Base-by-base conservation (phyloP, 1,140 invertebrate species). In the Nebria ingens region DNA sequence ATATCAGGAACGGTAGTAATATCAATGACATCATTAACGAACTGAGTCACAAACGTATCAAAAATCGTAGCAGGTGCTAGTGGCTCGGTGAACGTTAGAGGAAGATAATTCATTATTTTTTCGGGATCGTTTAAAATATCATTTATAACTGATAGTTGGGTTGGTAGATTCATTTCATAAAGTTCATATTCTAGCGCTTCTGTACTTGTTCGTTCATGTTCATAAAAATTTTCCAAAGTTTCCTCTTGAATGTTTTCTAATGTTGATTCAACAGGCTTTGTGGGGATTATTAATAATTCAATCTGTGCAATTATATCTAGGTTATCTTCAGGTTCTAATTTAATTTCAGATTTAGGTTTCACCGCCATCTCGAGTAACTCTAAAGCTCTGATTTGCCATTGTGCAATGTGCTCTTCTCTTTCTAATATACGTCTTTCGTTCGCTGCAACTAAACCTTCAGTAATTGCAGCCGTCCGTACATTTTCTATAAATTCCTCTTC, bases 381-480 rank as follows among this genome's bases (percentile, higher is more conserved):
- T n/a, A 59, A 56, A 1, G 62, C 59, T 34, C 63, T 53, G 29
- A 60, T 55, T 22, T 52, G 51, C 20, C 58, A 54, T 22, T 58
- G 25, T 19, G 22, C 52, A 19, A 61, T 58, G 1, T 21, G 19
- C 42, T 53, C 52, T 55, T 59, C 58, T 3, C 53, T 52, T 52
- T 61, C 57, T 1, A 53, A 12, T 20, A 19, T 19, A 34, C 58
- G 51, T 51, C 54, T 54, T 51, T 59, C 67, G 57, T 72, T 69
- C 51, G 76, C 65, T 15, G 67, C 65, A 19, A 65, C 59, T 34
- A 69, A 65, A 38, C 69, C 71, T 69, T 75, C 70, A 1, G 68
- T 69, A 22, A 76, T 66, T 23, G 74, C 73, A 40, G 63, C 62
- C 11, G 69, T 60, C 56, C 64, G 69, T 6, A 59, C 56, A 42